phyloP scores from a whole-genome alignment of 2,888 invertebrate genomes.

The Lasioglossum malachurum region DNA sequence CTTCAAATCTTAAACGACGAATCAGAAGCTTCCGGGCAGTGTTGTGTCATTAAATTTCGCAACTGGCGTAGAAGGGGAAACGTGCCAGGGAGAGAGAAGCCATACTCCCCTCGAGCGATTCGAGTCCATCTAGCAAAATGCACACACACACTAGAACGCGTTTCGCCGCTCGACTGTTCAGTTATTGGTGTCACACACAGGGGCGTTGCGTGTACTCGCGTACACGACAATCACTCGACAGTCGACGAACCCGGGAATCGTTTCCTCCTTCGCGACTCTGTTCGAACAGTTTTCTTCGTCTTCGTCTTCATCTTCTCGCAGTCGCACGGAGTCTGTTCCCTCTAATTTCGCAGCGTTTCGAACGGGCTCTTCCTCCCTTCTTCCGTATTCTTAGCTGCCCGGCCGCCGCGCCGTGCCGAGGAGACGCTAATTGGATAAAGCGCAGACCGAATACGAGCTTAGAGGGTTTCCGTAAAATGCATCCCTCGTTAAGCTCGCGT shows the following conservation, averaged over 20 bases:
- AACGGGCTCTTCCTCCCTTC: conserved; percentile 24
- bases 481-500: conserved; percentile 38
- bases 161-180: conserved; percentile 19
- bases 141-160: background rate
- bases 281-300: conserved; percentile 7
- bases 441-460: conserved; percentile 41
- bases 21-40: background rate
- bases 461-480: conserved; percentile 52
- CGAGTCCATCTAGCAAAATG: conserved; percentile 3
- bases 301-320: background rate
- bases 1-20: background rate
- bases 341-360: conserved; percentile 46
- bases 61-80: background rate
- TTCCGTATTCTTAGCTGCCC: conserved; percentile 26
- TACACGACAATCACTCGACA: conserved; percentile 19
- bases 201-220: conserved; percentile 33
- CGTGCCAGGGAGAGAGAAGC: conserved; percentile 1
- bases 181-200: conserved; percentile 40
- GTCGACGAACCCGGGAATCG: background rate
- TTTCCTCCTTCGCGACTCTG: conserved; percentile 4
- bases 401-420: background rate
- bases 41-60: background rate
- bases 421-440: conserved; percentile 64
- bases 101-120: conserved; percentile 5
- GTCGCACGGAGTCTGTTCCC: background rate